Conservation (phyloP, 2,797 vertebrate species). For the Betta splendens region DNA sequence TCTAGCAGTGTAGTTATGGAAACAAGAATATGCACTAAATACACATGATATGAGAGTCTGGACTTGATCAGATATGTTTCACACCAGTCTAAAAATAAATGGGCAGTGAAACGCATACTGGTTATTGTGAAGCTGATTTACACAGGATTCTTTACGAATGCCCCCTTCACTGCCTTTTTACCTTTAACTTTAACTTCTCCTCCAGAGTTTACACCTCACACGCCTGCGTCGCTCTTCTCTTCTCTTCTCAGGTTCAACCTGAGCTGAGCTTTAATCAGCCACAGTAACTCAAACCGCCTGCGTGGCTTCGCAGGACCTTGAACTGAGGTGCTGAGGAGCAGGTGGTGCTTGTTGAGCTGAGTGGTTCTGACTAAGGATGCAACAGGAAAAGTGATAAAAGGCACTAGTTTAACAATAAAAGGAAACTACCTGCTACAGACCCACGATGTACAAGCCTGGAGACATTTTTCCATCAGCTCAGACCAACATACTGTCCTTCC, state of each 20-base stretch:
- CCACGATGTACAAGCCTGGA: conserved; percentile 4
- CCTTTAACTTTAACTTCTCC: neutral
- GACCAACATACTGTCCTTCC: conserved; percentile 17
- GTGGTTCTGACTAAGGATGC: conserved; percentile 9
- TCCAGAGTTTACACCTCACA: too few relatives aligned
- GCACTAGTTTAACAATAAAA: neutral
- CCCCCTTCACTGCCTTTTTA: neutral
- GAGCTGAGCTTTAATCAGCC: conserved; percentile 41
- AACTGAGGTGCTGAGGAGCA: conserved; percentile 26
- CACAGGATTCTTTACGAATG: neutral
- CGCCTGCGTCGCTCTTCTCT: neutral
- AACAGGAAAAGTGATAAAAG: neutral
- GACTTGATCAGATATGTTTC: neutral
- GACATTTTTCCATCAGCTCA: conserved; percentile 24
- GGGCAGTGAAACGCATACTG: neutral
- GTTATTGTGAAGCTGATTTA: too few relatives aligned
- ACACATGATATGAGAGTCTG: neutral
- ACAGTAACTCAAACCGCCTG: conserved; percentile 42
- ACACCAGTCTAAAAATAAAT: neutral
- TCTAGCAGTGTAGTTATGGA: neutral
- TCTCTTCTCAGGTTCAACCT: conserved; percentile 1
- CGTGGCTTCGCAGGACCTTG: conserved; percentile 30
- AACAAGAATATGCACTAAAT: neutral
- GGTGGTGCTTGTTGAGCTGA: conserved; percentile 30
- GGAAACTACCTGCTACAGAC: too few relatives aligned